These are phyloP conservation scores for Cuniculus paca DNA, from an alignment of 2,797 vertebrate genomes.

Conservation along the genomic window DNA sequence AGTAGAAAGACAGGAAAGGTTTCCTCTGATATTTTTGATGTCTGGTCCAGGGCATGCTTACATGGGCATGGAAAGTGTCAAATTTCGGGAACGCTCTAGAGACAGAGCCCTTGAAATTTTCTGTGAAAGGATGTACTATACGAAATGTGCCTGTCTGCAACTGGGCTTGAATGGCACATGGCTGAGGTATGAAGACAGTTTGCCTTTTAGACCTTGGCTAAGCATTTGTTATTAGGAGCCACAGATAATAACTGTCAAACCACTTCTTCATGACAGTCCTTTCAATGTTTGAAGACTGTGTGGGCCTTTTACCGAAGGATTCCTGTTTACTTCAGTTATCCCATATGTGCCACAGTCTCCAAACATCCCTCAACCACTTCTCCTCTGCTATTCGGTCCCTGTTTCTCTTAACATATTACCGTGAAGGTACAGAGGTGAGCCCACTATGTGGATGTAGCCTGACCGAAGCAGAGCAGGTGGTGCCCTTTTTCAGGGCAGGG, in stretches of 20 bases:
- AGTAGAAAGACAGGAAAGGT: neutral
- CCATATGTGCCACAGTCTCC: neutral
- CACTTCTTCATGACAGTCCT: neutral
- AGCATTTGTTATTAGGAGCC: neutral
- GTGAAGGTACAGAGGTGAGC: neutral
- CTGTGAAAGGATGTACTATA: neutral
- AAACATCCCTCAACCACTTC: neutral
- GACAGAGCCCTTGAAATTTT: neutral
- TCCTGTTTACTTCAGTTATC: neutral
- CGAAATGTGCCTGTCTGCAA: neutral
- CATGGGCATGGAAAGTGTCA: neutral
- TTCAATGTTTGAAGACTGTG: neutral
- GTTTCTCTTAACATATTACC: neutral
- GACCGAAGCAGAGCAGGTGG: neutral
- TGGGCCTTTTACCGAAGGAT: neutral
- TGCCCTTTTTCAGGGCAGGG: neutral
- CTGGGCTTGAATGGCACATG: neutral
- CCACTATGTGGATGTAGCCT: too few species aligned
- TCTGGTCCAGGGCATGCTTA: constrained; percentile 3
- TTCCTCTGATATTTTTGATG: neutral
- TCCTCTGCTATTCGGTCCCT: neutral
- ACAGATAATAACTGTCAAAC: neutral
- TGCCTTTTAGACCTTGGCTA: neutral
- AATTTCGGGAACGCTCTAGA: neutral
- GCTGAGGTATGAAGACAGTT: neutral